Evolutionary conservation across 2,888 invertebrate genomes (phyloP).

Genomic region (Aporophyla lueneburgensis): DNA sequence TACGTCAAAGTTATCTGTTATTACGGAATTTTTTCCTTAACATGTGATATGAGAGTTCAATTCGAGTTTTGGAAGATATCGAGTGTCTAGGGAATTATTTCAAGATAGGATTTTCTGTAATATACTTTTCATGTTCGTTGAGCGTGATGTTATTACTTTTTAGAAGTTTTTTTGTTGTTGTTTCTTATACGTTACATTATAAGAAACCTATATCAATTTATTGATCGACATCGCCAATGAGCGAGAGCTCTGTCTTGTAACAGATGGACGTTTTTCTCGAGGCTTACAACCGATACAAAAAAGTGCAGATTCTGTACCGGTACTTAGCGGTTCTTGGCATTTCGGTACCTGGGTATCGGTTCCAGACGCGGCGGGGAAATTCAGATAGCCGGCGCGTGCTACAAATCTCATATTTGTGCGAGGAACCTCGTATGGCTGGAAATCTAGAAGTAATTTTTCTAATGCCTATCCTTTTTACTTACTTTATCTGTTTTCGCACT

Average conservation of each 20-base stretch:
- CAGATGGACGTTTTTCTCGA: background rate
- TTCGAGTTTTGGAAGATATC: constrained; percentile 41
- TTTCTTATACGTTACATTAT: background rate
- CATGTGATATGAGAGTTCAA: constrained; percentile 45
- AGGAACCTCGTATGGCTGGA: background rate
- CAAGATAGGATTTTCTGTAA: constrained; percentile 33
- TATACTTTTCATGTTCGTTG: constrained; percentile 46
- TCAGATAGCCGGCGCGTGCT: background rate
- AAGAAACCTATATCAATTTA: background rate
- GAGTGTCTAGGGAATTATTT: constrained; percentile 48
- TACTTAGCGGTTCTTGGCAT: background rate
- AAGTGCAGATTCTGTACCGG: background rate
- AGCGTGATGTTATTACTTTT: constrained; percentile 44
- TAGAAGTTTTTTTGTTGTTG: constrained; percentile 13
- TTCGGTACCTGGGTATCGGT: background rate
- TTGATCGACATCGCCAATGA: background rate
- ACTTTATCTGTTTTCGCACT: background rate
- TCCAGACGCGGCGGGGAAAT: background rate
- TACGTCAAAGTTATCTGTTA: constrained; percentile 56
- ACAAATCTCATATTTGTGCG: background rate
- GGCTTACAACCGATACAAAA: background rate
- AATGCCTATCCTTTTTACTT: background rate
- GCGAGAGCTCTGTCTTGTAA: background rate
- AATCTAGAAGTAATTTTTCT: background rate
- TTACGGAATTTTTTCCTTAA: constrained; percentile 46